Evolutionary conservation across 2,113 vertebrate species (phyloP).

Genomic region (Struthio camelus): DNA sequence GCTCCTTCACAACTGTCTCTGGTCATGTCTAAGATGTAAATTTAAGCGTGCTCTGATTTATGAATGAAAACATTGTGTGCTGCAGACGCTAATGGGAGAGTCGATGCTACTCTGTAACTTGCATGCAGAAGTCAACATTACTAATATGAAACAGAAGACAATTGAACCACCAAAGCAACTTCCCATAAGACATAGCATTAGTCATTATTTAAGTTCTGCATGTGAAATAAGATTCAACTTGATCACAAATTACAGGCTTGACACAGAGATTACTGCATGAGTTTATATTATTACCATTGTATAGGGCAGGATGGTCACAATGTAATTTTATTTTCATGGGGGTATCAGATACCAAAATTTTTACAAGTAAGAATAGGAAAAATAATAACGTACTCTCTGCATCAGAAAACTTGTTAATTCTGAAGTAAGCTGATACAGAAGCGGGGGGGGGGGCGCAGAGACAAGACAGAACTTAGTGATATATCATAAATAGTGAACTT

Average conservation of each 20-base stretch:
- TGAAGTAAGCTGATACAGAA: neutral
- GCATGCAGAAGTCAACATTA: neutral
- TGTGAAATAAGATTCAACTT: neutral
- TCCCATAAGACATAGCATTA: neutral
- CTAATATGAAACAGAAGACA: neutral
- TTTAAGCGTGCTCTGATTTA: neutral
- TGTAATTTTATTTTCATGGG: neutral
- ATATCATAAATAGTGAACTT: neutral
- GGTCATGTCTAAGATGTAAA: neutral
- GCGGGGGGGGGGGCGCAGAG: neutral
- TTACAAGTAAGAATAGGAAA: neutral
- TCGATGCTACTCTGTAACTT: neutral
- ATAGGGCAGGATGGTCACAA: neutral
- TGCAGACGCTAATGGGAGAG: neutral
- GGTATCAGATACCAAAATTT: neutral
- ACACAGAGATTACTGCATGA: neutral
- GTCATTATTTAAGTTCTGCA: neutral
- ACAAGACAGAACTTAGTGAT: neutral
- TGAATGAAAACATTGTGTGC: neutral
- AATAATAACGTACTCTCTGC: neutral
- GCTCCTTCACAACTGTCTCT: neutral
- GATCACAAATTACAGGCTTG: neutral
- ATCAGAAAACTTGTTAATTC: neutral
- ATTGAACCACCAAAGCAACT: neutral
- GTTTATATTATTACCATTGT: neutral